A percentile compares a stretch with the other conserved stretches of the same genome.
These are phyloP conservation scores for Teleopsis dalmanni DNA, from an alignment of 1,140 invertebrate genomes.

Conservation along the genomic window DNA sequence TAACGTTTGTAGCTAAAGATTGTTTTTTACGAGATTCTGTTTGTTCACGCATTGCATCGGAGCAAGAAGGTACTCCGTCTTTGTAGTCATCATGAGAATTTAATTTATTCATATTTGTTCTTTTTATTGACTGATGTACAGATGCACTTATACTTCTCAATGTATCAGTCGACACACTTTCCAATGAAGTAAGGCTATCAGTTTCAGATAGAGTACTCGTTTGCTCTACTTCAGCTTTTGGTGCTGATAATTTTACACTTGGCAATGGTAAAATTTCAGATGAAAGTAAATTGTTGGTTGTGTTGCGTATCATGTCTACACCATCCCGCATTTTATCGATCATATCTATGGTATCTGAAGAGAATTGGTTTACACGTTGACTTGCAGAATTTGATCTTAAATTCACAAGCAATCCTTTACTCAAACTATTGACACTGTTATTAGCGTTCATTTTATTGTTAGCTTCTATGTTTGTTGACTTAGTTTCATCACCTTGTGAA, in stretches of 20 bases:
- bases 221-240: constrained; percentile 9
- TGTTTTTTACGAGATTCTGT: constrained; percentile 1
- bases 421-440: constrained; percentile 28
- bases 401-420: constrained; percentile 35
- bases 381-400: constrained; percentile 17
- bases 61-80: too few species aligned
- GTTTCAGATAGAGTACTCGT: neutral
- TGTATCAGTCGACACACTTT: neutral
- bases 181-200: neutral
- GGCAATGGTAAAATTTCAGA: constrained; percentile 46
- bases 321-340: constrained; percentile 58
- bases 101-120: too few species aligned
- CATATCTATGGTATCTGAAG: constrained; percentile 53
- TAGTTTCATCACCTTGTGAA: constrained; percentile 23
- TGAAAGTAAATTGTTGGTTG: constrained; percentile 68
- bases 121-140: neutral
- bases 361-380: constrained; percentile 25
- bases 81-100: too few species aligned
- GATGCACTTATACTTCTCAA: neutral
- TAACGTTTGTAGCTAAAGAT: neutral
- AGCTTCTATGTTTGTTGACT: constrained; percentile 33
- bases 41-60: neutral
- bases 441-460: constrained; percentile 44
- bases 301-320: constrained; percentile 65
- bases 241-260: constrained; percentile 15